Evolutionary conservation across 2,888 invertebrate species (phyloP), one percentile per base, ranked within the genome.

Genomic region (Mythimna lalbum): DNA sequence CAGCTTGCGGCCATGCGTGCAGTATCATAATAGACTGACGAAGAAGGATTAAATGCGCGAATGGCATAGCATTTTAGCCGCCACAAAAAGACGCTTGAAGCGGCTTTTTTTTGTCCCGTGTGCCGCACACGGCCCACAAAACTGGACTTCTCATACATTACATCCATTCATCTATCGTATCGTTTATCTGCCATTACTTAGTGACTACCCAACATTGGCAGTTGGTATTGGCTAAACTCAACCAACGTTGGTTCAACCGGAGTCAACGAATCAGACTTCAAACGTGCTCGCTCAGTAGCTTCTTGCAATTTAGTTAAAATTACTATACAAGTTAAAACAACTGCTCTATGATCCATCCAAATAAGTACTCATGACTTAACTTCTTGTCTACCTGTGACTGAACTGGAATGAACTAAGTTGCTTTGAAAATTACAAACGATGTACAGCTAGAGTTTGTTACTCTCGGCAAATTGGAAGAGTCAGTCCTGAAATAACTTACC

Each of bases 371-470:
- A 74, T 65, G 82, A 84, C 81, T 77, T 76, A 72, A 82, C 61
- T 76, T 74, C 76, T 81, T 79, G 68, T 77, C 64, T 83, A 81
- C 81, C 82, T 84, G 77, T 68, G 74, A 74, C 81, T 82, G 66
- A 73, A 78, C 62, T 81, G 49, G 69, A 76, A 73, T 76, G 62
- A 60, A 72, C 68, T 55, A 57, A 75, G 56, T 55, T 64, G 23
- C 59, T 68, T 78, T 47, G 67, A 55, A 70, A 63, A 62, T 64
- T 70, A 67, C 67, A 47, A 63, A 69, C 59, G 68, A 7, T 49
- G 9, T 27, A 39, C 23, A n/a, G 17, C 19, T 1, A 55, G 56
- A 83, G 67, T 82, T 76, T 73, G 69, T 80, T 81, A 69, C 72
- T 73, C 66, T 68, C 27, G 19, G 63, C 12, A 63, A 78, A 81